phyloP scores from a whole-genome alignment of 2,113 vertebrate genomes.

The Scomber scombrus region DNA sequence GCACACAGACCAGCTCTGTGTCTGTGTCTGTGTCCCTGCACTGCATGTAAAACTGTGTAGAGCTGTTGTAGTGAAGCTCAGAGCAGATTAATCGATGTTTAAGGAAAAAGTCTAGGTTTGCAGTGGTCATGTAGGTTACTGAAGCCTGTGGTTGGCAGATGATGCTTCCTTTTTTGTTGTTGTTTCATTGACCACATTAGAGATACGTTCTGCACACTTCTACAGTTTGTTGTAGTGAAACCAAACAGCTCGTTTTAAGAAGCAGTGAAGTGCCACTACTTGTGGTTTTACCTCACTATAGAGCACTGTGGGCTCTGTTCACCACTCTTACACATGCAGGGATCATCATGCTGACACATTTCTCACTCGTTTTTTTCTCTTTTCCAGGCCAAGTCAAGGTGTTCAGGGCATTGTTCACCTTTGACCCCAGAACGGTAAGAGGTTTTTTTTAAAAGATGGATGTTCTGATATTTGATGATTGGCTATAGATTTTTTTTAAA shows the following conservation, averaged over 20 bases:
- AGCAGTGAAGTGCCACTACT: not conserved
- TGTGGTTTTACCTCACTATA: not conserved
- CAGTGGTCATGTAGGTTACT: not conserved
- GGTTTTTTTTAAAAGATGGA: not conserved
- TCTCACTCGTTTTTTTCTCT: slow-evolving; percentile 31
- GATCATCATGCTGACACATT: not conserved
- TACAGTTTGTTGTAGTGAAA: not conserved
- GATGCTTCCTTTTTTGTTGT: too few species aligned
- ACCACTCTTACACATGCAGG: not conserved
- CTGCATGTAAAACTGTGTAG: not conserved
- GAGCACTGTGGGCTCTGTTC: not conserved
- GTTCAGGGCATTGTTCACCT: slow-evolving; percentile 94
- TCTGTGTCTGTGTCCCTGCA: not conserved
- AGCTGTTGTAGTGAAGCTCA: not conserved
- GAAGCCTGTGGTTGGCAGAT: not conserved
- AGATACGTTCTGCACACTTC: not conserved
- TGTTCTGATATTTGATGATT: not conserved
- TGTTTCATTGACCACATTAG: not conserved
- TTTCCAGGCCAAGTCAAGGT: slow-evolving; percentile 95
- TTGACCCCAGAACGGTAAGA: slow-evolving; percentile 97
- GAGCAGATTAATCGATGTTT: not conserved
- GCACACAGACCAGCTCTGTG: not conserved
- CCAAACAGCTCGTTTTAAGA: not conserved
- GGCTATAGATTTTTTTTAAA: too few species aligned
- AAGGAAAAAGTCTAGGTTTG: not conserved